These are phyloP conservation scores for Ellobius talpinus DNA, from an alignment of 2,113 vertebrate genomes.

Conservation along the genomic window DNA sequence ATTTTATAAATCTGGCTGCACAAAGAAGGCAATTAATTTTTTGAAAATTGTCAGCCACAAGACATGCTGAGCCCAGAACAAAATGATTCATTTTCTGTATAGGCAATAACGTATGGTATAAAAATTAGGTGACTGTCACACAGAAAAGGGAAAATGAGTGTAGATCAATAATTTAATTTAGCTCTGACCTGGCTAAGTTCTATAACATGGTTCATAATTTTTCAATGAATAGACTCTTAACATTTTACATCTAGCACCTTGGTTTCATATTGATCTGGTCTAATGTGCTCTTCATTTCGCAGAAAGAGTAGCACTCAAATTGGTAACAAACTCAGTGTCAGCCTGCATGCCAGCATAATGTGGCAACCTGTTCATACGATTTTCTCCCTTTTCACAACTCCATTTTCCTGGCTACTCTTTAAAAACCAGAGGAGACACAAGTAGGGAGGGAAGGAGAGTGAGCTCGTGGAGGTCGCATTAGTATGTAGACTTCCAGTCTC, in stretches of 20 bases:
- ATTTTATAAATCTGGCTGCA: constrained; percentile 77
- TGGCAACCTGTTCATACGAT: not conserved
- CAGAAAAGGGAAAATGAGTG: constrained; percentile 77
- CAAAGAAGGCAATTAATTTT: constrained; percentile 82
- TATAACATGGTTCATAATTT: constrained; percentile 81
- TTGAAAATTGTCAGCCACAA: constrained; percentile 81
- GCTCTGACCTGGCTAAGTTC: constrained; percentile 76
- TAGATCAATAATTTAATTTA: constrained; percentile 88
- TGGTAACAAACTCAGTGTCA: not conserved
- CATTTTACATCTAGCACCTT: constrained; percentile 76
- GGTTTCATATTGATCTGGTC: constrained; percentile 80
- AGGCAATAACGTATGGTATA: constrained; percentile 72
- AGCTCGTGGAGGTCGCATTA: constrained; percentile 45
- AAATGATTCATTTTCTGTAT: constrained; percentile 70
- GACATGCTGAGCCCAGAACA: constrained; percentile 70
- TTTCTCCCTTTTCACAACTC: constrained; percentile 17
- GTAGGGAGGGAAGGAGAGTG: constrained; percentile 12
- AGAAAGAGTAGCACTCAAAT: not conserved
- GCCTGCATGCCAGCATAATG: constrained; percentile 38
- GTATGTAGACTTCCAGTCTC: constrained; percentile 46
- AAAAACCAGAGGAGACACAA: constrained; percentile 38
- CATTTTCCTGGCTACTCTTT: not conserved
- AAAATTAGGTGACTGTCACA: constrained; percentile 77
- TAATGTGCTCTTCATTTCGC: constrained; percentile 72
- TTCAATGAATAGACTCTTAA: constrained; percentile 81